These are phyloP conservation scores for Myiotriccus ornatus DNA, from an alignment of 2,797 vertebrate genomes.

Conservation along the genomic window DNA sequence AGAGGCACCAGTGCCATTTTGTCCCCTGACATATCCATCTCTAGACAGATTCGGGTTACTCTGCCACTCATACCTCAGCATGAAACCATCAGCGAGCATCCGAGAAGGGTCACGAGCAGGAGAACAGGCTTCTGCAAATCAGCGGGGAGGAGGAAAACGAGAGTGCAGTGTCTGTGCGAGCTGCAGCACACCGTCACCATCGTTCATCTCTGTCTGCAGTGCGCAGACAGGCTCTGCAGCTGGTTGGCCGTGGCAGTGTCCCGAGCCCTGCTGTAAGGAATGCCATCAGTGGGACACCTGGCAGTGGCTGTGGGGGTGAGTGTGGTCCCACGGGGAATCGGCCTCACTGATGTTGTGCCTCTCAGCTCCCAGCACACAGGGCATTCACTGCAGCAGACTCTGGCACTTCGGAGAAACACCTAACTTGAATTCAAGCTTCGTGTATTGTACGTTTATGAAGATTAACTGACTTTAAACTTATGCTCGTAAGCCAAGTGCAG, in stretches of 20 bases:
- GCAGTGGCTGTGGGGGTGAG: not conserved
- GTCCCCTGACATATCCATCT: not conserved
- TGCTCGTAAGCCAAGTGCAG: not conserved
- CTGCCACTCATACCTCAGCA: not conserved
- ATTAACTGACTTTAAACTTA: not conserved
- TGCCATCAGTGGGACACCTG: no score
- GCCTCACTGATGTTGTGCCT: not conserved
- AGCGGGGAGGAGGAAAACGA: not conserved
- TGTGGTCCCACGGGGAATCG: no score
- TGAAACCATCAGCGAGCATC: not conserved
- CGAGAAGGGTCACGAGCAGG: not conserved
- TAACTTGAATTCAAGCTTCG: not conserved
- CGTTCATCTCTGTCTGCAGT: no score
- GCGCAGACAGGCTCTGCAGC: no score
- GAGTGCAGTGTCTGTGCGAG: not conserved
- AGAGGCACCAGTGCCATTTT: not conserved
- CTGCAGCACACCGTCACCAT: no score
- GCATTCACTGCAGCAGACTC: not conserved
- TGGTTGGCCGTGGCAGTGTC: no score
- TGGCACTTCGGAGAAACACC: no score
- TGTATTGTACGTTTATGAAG: not conserved
- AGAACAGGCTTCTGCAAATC: not conserved
- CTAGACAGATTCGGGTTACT: not conserved
- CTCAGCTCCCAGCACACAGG: fast-evolving
- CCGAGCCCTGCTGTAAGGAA: no score